Base-by-base conservation (phyloP, 2,113 vertebrate genomes). In the Irena cyanogastra region DNA sequence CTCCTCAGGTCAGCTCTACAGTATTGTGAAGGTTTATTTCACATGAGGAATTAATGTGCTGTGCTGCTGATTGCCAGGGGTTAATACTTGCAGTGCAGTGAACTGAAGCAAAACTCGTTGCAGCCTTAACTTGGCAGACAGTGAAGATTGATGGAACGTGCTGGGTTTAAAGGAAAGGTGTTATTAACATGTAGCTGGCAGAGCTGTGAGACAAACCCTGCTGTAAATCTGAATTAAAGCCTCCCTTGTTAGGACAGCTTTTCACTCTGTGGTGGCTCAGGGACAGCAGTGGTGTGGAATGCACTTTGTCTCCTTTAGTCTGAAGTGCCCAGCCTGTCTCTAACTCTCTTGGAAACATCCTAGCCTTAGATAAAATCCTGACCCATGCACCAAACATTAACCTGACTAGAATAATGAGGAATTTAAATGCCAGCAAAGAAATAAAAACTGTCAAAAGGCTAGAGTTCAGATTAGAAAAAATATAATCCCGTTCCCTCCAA, bases 261-360 rank as follows among this genome's bases (percentile, higher is more conserved):
- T 93, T 83, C 45, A 16, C 23, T 72, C 60, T 20, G 31, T 37
- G 83, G 37, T 57, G 19, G 41, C 60, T 60, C 61, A 79, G 61
- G 57, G 49, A 56, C 64, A 20, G 35, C 27, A 15, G 65, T 81
- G 97, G 97, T 95, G 98, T 97, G 98, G 98, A 80, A 90, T 98
- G 80, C 15, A 98, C 96, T 94, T 98, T 91, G 84, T 98, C 98
- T 75, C 98, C 98, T 72, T 98, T 97, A 6, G 98, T 96, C 98
- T 98, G 98, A 2, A 98, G 97, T 89, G 54, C 98, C 97, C 98
- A 99, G 79, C 98, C 97, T 98, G 98, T 53, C 97, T 97, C 75
- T 99, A 98, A 2, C 98, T 98, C 37, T 98, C 98, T 91, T 98
- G 98, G 59, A 98, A 98, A 65, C 95, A 97, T 69, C 98, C 93